phyloP scores from a whole-genome alignment of 2,888 invertebrate species.

The Oegoconia quadripuncta region DNA sequence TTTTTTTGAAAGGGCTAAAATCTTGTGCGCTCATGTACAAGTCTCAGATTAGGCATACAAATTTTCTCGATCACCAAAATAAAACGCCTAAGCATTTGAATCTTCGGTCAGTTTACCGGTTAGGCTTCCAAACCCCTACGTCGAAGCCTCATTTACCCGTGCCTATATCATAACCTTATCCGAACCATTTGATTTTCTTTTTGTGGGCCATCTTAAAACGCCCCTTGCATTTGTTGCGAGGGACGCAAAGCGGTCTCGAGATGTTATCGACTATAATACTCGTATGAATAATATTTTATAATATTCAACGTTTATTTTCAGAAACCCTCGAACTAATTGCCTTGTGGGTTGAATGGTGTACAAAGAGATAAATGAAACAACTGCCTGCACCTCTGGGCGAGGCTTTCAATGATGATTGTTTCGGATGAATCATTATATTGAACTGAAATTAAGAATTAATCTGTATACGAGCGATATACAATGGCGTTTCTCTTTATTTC shows the following conservation, averaged over 20 bases:
- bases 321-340: constrained; percentile 53
- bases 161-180: constrained; percentile 18
- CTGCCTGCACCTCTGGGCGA: constrained; percentile 31
- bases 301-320: constrained; percentile 47
- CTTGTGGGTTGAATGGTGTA: constrained; percentile 43
- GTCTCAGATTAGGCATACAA: constrained; percentile 11
- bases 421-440: constrained; percentile 44
- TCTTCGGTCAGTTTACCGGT: constrained; percentile 3
- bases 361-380: constrained; percentile 48
- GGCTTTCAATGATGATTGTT: constrained; percentile 49
- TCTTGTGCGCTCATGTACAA: constrained; percentile 5
- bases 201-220: constrained; percentile 43
- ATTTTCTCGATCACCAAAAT: constrained; percentile 15
- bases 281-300: constrained; percentile 53
- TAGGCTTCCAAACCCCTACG: constrained; percentile 5
- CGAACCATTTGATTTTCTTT: constrained; percentile 45
- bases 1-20: constrained; percentile 2
- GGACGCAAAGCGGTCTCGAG: constrained; percentile 43
- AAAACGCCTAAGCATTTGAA: constrained; percentile 11
- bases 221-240: constrained; percentile 48
- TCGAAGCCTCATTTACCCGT: constrained; percentile 15
- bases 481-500: constrained; percentile 30
- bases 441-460: constrained; percentile 42
- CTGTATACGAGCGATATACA: constrained; percentile 28
- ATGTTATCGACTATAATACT: constrained; percentile 56